Base-by-base conservation (phyloP, 2,797 vertebrate species). In the Champsocephalus gunnari region DNA sequence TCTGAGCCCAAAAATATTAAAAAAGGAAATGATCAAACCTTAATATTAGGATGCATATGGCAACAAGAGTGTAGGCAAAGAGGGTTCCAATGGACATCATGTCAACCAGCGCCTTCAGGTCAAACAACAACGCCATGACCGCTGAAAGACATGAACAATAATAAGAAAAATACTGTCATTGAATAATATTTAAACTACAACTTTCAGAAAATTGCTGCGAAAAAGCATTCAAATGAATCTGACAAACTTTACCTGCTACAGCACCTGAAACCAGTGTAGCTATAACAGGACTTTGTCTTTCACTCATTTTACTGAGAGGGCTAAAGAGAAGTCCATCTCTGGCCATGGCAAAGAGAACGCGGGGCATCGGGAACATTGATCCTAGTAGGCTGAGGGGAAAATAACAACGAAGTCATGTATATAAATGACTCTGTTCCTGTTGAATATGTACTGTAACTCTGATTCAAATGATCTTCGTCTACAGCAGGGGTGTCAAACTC, bases 291-390 rank as follows among this genome's bases (percentile, higher is more conserved):
- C 94, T 97, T 83, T 93, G 94, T 44, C 88, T 91, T 38, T 74
- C 51, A 45, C 94, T 97, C 51, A 97, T 67, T 58, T 74, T 93
- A 82, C 96, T 95, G 41, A 98, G 93, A 10, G 90, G 85, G 56
- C 84, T 92, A 88, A 97, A 98, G 41, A 98, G 94, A 44, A 99
- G 95, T 21, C 97, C 95, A 0, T 98, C 97, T 38, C 94, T 92
- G n/a, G 96, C 96, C 97, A 98, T 97, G 12, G 96, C 96, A 38
- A 96, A 96, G 24, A 98, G 92, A 63, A 98, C 96, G 9, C 95
- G 92, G 0, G 97, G 96, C 96, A 96, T 95, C 0, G 96, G 96
- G 69, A 98, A 97, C 94, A 97, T 96, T 58, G 95, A 87, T 5
- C 97, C 97, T 16, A 97, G 82, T 3, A 98, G 94, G 81, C 97